Base-by-base conservation (phyloP, 2,797 vertebrate genomes). In the Enteromius mattozi region DNA sequence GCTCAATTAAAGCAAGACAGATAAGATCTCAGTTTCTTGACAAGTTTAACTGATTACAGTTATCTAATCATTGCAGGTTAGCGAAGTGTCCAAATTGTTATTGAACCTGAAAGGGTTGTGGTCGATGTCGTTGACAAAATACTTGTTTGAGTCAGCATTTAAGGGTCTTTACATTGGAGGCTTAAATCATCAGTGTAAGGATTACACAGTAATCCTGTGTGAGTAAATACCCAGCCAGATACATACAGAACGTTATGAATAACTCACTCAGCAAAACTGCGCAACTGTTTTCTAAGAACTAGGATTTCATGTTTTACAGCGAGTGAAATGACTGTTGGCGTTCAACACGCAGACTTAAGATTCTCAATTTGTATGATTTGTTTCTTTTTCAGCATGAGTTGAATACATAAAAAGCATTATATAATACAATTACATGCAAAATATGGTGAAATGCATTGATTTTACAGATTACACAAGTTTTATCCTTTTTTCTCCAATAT, bases 171-270 rank as follows among this genome's bases (percentile, higher is more conserved):
- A 72, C 66, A 61, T 72, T 49, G 66, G 54, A 79, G 76, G 83
- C 42, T 72, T 84, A 84, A 84, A 79, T 65, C 83, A 79, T 84
- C 65, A 72, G 77, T 72, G 77, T 79, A 30, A n/a, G 83, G 54
- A 79, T 84, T 79, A 84, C 54, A 49, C 56, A n/a, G 51, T 79
- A 84, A 84, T 79, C 76, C 76, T 61, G 66, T 70, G 82, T 78
- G 76, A 49, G 83, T 79, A 84, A 79, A 84, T 72, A 84, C 40
- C 33, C 83, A 42, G 82, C 24, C 63, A 71, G 49, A 84, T 83
- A 54, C 61, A 69, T 77, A 37, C 42, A 82, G 69, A 75, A 82
- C 9, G 1, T 37, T 66, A 51, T 66, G 45, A 82, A 66, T 37
- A 66, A 75, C 59, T 65, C 45, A 75, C 81, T 82, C 81, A 66